Conservation (phyloP, 1,140 invertebrate species). For the Cheumatopsyche charites region DNA sequence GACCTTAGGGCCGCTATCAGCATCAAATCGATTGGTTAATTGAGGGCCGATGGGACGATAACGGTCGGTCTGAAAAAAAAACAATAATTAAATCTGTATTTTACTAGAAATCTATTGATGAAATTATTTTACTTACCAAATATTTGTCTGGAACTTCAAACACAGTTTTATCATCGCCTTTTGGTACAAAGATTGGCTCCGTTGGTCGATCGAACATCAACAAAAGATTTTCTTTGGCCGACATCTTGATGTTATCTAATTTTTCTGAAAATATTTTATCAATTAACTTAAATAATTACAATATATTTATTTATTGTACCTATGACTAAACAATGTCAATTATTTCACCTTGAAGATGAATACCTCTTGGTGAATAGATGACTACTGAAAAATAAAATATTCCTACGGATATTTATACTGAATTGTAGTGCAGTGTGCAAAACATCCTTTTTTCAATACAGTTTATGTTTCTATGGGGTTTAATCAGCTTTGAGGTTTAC, state of each 20-base stretch:
- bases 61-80: slow-evolving; percentile 64
- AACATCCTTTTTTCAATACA: too few species aligned
- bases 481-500: too few species aligned
- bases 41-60: slow-evolving; percentile 65
- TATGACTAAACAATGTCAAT: too few species aligned
- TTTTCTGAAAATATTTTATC: background rate
- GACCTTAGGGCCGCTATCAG: slow-evolving; percentile 62
- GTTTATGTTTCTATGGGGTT: too few species aligned
- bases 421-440: too few species aligned
- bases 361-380: too few species aligned
- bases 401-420: too few species aligned
- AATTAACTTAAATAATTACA: too few species aligned
- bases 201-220: slow-evolving; percentile 77
- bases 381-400: too few species aligned
- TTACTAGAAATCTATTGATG: slow-evolving; percentile 4
- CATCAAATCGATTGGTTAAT: slow-evolving; percentile 64
- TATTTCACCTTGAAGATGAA: too few species aligned
- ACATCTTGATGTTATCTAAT: background rate
- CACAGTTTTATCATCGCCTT: slow-evolving; percentile 65
- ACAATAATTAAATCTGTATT: slow-evolving; percentile 14
- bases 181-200: slow-evolving; percentile 76
- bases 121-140: slow-evolving; percentile 53
- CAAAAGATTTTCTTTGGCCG: slow-evolving; percentile 43
- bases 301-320: too few species aligned
- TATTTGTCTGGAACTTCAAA: slow-evolving; percentile 69